phyloP scores from a whole-genome alignment of 2,797 vertebrate species.

The Catostomus latipinnis region DNA sequence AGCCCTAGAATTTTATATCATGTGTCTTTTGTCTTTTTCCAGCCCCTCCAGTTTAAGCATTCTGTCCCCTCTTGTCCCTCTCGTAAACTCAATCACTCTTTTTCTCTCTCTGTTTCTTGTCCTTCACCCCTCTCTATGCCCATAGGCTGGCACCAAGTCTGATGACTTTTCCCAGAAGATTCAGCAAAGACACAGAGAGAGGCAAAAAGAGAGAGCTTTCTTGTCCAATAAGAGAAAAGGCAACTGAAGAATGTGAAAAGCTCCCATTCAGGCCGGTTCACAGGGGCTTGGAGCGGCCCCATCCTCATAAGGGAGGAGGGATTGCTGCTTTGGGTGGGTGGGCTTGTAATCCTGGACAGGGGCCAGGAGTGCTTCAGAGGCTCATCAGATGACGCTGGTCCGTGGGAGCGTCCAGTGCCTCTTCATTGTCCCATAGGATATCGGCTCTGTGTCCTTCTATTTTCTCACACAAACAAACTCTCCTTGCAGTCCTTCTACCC shows the following conservation, averaged over 20 bases:
- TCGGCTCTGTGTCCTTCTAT: conserved; percentile 32
- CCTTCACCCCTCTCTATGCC: conserved; percentile 33
- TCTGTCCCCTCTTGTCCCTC: conserved; percentile 17
- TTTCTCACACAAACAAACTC: conserved; percentile 49
- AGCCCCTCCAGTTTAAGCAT: conserved; percentile 30
- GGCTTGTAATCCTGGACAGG: conserved; percentile 51
- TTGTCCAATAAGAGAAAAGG: conserved; percentile 79
- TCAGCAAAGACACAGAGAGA: conserved; percentile 38
- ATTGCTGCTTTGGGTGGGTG: conserved; percentile 8
- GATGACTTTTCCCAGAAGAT: conserved; percentile 69
- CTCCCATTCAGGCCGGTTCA: conserved; percentile 76
- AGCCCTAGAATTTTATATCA: conserved; percentile 4
- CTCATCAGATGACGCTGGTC: conserved; percentile 55
- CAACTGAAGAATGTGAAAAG: conserved; percentile 69
- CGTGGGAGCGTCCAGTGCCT: conserved; percentile 48
- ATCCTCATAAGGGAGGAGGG: conserved; percentile 70
- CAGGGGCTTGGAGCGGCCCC: conserved; percentile 78
- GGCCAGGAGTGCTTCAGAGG: conserved; percentile 45
- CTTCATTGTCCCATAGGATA: conserved; percentile 33
- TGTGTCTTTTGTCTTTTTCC: conserved; percentile 16
- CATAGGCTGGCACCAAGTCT: conserved; percentile 48
- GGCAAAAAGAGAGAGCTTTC: conserved; percentile 67
- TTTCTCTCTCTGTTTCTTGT: conserved; percentile 40
- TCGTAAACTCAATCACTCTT: conserved; percentile 38
- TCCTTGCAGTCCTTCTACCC: conserved; percentile 48